Evolutionary conservation across 1,140 invertebrate species (phyloP), one percentile per base, ranked within the genome.

Genomic region (Sesamia nonagrioides): DNA sequence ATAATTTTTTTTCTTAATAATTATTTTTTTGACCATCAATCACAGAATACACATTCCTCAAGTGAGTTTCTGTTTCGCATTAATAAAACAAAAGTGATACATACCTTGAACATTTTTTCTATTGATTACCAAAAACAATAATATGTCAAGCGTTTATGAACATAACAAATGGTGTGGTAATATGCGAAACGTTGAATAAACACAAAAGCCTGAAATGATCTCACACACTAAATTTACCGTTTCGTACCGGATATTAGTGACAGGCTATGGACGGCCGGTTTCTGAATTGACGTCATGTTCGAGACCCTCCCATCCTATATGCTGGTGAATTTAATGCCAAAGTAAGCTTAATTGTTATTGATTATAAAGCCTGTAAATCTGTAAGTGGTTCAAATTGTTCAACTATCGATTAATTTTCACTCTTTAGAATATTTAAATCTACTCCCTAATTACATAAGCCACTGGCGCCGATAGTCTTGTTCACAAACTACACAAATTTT

Each of bases 231-330:
- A 18, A 13, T 11, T 15, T 15, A 2, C 6, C 61, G 35, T 9
- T 18, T 42, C 7, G 61, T 66, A 11, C 21, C 35, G n/a, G n/a
- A 40, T 66, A 66, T 66, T 4, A 18, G 37, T n/a, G 37, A 42
- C 61, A 66, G 37, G 40, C 11, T 66, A 42, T 66, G 35, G 35
- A 45, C 45, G 40, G 13, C 61, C 61, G 18, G 11, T 45, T 42
- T 66, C 61, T 40, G 61, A 18, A 21, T 8, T 3, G 37, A 61
- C 58, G 2, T 35, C 33, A n/a, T n/a, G 33, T 61, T 17, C 61
- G 27, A 21, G 18, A 6, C 2, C 4, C n/a, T 2, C 17, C 4
- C 8, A 66, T 45, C 37, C 2, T 21, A 45, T 45, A 17, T 66
- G 40, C 11, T 45, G 18, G 6, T 21, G 37, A 18, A 66, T 45